phyloP scores from a whole-genome alignment of 1,140 invertebrate genomes.

The Phymastichus coffea region DNA sequence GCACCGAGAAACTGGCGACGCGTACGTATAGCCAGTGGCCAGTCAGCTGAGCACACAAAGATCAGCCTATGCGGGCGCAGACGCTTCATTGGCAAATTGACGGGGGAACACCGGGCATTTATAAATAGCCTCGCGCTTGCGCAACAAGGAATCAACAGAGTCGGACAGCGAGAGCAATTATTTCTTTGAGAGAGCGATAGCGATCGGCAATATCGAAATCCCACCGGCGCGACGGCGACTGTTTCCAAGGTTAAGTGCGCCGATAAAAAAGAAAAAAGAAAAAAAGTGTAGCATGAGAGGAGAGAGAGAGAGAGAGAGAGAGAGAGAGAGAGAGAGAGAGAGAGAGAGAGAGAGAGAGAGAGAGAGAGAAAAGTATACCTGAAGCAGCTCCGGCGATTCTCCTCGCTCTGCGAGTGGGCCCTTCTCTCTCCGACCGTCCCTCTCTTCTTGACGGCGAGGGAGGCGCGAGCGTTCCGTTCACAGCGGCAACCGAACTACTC shows the following conservation, averaged over 20 bases:
- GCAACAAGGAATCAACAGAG: not conserved
- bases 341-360: not conserved
- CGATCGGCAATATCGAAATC: constrained; percentile 2
- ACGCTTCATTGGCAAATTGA: too few species aligned
- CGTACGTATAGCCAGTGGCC: not conserved
- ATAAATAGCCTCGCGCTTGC: too few species aligned
- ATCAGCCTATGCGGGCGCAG: too few species aligned
- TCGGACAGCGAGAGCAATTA: not conserved
- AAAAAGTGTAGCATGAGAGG: not conserved
- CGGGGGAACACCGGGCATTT: too few species aligned
- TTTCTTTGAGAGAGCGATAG: not conserved
- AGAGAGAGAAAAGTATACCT: constrained; percentile 12
- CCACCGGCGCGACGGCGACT: not conserved
- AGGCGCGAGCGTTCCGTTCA: not conserved
- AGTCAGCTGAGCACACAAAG: too few species aligned
- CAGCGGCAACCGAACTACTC: too few species aligned
- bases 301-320: not conserved
- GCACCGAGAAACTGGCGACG: not conserved
- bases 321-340: not conserved
- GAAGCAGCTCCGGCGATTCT: constrained; percentile 13
- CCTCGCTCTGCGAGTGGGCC: constrained; percentile 18
- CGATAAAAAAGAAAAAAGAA: not conserved
- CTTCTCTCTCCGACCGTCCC: not conserved
- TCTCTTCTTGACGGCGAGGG: constrained; percentile 2
- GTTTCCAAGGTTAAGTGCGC: constrained; percentile 25